phyloP scores from a whole-genome alignment of 2,888 invertebrate genomes.

The Platycheirus rosarum region DNA sequence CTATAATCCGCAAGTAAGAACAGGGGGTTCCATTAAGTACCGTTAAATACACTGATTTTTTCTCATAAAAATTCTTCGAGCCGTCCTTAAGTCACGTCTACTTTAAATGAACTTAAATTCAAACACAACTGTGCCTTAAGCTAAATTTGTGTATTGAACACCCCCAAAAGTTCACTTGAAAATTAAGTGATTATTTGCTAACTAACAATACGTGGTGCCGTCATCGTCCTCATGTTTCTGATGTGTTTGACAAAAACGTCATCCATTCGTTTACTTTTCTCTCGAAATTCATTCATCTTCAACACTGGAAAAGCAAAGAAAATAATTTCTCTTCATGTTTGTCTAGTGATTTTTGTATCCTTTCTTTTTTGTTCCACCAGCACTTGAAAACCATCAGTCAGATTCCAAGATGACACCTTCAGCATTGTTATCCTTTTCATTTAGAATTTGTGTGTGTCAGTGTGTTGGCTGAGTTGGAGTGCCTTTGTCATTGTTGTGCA shows the following conservation, averaged over 20 bases:
- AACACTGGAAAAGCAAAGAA: slow-evolving; percentile 17
- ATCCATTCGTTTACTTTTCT: slow-evolving; percentile 7
- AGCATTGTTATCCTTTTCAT: slow-evolving; percentile 43
- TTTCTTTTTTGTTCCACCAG: not conserved
- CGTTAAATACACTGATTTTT: too few species aligned
- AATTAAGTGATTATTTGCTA: slow-evolving; percentile 26
- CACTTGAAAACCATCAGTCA: slow-evolving; percentile 60
- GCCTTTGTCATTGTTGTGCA: slow-evolving; percentile 35
- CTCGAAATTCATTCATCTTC: slow-evolving; percentile 17
- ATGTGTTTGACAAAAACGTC: slow-evolving; percentile 21
- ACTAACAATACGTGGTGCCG: not conserved
- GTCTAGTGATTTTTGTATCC: not conserved
- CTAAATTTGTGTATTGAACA: too few species aligned
- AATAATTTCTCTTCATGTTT: slow-evolving; percentile 2
- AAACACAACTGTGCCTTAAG: too few species aligned
- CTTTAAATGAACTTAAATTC: too few species aligned
- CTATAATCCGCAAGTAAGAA: too few species aligned
- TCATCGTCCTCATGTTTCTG: not conserved
- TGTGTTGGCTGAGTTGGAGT: not conserved
- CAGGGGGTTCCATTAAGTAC: too few species aligned
- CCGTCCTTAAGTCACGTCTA: too few species aligned
- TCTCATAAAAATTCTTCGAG: too few species aligned
- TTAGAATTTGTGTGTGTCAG: not conserved
- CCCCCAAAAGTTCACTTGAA: not conserved
- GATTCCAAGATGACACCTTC: slow-evolving; percentile 47